A percentile compares a stretch with the other conserved stretches of the same genome.
Evolutionary conservation across 2,888 invertebrate genomes (phyloP).

Genomic region (Tortricodes alternella): DNA sequence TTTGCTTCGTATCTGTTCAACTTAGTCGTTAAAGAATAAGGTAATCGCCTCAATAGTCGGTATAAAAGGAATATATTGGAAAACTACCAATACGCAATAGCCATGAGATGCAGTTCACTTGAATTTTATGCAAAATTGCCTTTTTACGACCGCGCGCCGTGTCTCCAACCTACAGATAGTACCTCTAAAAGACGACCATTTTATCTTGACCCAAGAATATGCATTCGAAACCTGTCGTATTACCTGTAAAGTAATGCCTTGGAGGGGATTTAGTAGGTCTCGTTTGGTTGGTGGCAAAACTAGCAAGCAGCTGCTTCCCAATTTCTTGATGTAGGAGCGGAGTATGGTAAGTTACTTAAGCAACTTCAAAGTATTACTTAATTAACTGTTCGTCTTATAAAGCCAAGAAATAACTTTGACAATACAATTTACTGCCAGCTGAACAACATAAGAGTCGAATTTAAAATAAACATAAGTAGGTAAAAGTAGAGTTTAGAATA

Average conservation of each 20-base stretch:
- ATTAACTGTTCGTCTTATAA: constrained; percentile 34
- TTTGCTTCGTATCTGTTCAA: neutral
- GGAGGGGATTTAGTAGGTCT: constrained; percentile 19
- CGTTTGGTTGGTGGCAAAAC: constrained; percentile 5
- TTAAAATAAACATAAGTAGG: neutral
- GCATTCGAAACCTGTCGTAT: constrained; percentile 4
- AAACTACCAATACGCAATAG: constrained; percentile 45
- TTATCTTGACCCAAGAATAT: constrained; percentile 15
- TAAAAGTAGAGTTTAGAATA: neutral
- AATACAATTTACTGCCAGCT: constrained; percentile 11
- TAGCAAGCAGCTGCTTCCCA: constrained; percentile 31
- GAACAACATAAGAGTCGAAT: neutral
- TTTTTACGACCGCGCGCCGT: constrained; percentile 50
- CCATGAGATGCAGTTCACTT: constrained; percentile 47
- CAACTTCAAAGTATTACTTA: constrained; percentile 27
- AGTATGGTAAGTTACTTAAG: constrained; percentile 28
- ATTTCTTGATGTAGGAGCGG: constrained; percentile 28
- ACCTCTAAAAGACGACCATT: constrained; percentile 13
- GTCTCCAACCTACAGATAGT: constrained; percentile 24
- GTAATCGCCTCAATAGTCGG: constrained; percentile 10
- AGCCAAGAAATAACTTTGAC: constrained; percentile 22
- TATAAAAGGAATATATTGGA: constrained; percentile 42
- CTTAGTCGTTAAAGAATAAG: constrained; percentile 6
- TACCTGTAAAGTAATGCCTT: neutral
- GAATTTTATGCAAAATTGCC: constrained; percentile 55